Conservation (phyloP, 2,797 vertebrate species). For the Perodicticus potto region DNA sequence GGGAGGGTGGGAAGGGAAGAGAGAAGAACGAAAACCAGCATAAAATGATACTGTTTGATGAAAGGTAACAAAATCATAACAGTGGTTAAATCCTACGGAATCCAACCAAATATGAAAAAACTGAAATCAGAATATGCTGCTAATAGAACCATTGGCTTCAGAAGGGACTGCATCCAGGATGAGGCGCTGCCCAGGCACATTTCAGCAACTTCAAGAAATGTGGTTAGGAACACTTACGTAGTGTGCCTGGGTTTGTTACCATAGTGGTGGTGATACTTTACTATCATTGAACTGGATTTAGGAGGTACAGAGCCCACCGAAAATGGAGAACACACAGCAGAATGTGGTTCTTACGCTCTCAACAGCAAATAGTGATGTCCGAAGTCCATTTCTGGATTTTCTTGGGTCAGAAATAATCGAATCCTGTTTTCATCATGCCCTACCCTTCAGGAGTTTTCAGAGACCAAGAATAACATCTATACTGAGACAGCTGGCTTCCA, state of each 20-base stretch:
- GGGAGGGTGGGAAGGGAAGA: neutral
- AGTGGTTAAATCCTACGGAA: slow-evolving; percentile 56
- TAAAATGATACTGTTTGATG: slow-evolving; percentile 48
- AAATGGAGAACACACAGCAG: neutral
- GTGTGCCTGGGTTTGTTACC: neutral
- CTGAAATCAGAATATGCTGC: slow-evolving; percentile 14
- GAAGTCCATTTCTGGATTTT: neutral
- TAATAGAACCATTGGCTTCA: neutral
- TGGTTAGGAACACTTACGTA: neutral
- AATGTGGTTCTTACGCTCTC: neutral
- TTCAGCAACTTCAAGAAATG: slow-evolving; percentile 36
- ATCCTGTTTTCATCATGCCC: neutral
- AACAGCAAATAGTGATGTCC: neutral
- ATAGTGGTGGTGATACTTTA: neutral
- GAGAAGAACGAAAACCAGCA: neutral
- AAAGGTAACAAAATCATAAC: slow-evolving; percentile 65
- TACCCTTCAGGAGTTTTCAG: slow-evolving; percentile 4
- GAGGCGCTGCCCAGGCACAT: neutral
- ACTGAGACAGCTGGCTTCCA: neutral
- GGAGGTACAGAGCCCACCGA: neutral
- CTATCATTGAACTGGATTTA: neutral
- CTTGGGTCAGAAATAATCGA: neutral
- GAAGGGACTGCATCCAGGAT: neutral
- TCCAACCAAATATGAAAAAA: slow-evolving; percentile 43
- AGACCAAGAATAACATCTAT: neutral